Conservation (phyloP, 2,113 vertebrate species). For the Bufo bufo region DNA sequence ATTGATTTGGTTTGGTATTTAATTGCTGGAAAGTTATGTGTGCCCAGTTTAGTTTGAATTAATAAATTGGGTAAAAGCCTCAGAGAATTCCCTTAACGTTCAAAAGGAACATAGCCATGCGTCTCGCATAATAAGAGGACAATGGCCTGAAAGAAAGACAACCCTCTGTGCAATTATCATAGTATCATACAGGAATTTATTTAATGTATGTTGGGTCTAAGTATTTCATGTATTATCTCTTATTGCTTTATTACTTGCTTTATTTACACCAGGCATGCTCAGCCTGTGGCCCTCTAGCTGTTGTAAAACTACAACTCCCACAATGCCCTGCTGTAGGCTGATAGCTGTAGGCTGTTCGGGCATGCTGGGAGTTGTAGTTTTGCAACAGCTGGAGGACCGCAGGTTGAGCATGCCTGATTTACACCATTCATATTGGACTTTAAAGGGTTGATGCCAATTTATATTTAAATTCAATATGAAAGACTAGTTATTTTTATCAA, state of each 20-base stretch:
- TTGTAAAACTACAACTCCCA: no score
- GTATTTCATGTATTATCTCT: background rate
- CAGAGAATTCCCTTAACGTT: conserved; percentile 23
- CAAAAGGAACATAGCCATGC: background rate
- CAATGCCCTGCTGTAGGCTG: no score
- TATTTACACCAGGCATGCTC: background rate
- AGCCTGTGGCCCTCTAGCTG: no score
- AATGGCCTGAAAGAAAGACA: background rate
- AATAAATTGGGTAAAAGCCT: conserved; percentile 34
- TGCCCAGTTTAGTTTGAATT: conserved; percentile 40
- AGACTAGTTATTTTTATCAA: no score
- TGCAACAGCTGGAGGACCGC: no score
- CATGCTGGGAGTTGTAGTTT: no score
- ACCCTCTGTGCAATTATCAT: background rate
- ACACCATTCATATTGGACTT: no score
- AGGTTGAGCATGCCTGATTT: no score
- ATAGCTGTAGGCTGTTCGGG: no score
- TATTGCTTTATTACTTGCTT: background rate
- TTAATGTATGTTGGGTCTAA: background rate
- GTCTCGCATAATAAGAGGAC: conserved; percentile 22
- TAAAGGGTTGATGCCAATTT: no score
- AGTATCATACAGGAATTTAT: conserved; percentile 5
- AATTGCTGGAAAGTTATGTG: conserved; percentile 32
- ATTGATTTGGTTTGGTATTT: conserved; percentile 17
- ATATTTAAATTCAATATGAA: no score